Percentiles rank a stretch among this genome's conserved stretches.
Evolutionary conservation across 2,888 invertebrate genomes (phyloP).

Genomic region (Platynereis dumerilii): DNA sequence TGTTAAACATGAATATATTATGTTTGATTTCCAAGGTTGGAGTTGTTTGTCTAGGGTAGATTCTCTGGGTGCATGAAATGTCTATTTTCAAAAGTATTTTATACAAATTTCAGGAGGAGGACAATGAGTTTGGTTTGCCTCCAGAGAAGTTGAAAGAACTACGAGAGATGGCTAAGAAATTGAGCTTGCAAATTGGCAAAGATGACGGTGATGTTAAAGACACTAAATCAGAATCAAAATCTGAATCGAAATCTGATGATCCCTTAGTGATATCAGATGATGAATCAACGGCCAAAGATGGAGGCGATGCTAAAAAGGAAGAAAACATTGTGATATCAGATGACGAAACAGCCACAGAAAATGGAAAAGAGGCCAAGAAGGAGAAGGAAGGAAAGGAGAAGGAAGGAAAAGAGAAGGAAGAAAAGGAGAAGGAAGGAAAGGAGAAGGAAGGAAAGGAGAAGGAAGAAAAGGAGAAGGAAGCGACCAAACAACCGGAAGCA

Average conservation of each 20-base stretch:
- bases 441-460: background rate
- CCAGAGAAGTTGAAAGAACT: constrained; percentile 43
- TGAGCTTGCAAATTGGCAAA: constrained; percentile 58
- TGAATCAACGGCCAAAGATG: background rate
- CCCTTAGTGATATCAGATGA: background rate
- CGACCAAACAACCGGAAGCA: background rate
- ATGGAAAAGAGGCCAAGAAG: background rate
- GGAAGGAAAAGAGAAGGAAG: background rate
- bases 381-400: background rate
- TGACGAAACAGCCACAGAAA: background rate
- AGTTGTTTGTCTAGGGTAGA: too few relatives aligned
- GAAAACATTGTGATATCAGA: background rate
- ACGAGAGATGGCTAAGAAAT: constrained; percentile 52
- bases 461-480: background rate
- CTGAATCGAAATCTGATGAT: background rate
- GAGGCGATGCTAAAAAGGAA: background rate
- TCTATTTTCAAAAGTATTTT: too few relatives aligned
- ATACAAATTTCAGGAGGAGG: constrained; percentile 32
- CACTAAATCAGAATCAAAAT: too few relatives aligned
- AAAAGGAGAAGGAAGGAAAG: background rate
- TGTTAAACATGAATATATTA: too few relatives aligned
- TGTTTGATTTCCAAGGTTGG: too few relatives aligned
- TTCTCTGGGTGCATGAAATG: too few relatives aligned
- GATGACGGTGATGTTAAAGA: too few relatives aligned
- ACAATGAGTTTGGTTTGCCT: constrained; percentile 28